Evolutionary conservation across 1,140 invertebrate species (phyloP).

Genomic region (Drosophila asahinai): DNA sequence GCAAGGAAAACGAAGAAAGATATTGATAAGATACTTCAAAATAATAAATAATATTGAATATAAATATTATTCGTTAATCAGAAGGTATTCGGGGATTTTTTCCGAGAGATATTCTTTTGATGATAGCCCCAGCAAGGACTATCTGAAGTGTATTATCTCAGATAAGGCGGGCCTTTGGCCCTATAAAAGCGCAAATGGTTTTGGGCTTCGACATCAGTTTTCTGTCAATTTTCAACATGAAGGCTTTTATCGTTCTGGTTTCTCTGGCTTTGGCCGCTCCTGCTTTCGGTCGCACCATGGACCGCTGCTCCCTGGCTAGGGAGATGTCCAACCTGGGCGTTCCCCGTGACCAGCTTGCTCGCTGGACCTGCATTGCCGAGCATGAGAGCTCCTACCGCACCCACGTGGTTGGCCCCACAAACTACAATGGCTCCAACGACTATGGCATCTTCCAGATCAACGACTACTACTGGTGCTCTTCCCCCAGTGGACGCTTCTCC

Average conservation of each 20-base stretch:
- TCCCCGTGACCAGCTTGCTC: conserved; percentile 59
- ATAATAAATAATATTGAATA: no score
- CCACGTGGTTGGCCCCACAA: conserved; percentile 48
- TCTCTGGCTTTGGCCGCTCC: conserved; percentile 64
- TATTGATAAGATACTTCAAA: conserved; percentile 11
- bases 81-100: background rate
- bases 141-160: background rate
- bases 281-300: conserved; percentile 68
- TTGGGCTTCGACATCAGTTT: conserved; percentile 32
- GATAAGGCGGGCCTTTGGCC: background rate
- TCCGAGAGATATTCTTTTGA: background rate
- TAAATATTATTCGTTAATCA: conserved; percentile 3
- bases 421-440: conserved; percentile 73
- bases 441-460: conserved; percentile 83
- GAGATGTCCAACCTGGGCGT: conserved; percentile 76
- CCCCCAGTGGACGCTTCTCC: conserved; percentile 60
- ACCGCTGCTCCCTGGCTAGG: conserved; percentile 75
- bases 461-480: conserved; percentile 75
- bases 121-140: background rate
- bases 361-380: conserved; percentile 54
- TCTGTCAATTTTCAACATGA: conserved; percentile 47
- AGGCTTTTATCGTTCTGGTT: conserved; percentile 61
- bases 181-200: conserved; percentile 2
- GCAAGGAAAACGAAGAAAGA: background rate
- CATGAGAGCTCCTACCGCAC: no score